Conservation (phyloP, 2,888 invertebrate genomes). For the Drosophila fulvimacula region DNA sequence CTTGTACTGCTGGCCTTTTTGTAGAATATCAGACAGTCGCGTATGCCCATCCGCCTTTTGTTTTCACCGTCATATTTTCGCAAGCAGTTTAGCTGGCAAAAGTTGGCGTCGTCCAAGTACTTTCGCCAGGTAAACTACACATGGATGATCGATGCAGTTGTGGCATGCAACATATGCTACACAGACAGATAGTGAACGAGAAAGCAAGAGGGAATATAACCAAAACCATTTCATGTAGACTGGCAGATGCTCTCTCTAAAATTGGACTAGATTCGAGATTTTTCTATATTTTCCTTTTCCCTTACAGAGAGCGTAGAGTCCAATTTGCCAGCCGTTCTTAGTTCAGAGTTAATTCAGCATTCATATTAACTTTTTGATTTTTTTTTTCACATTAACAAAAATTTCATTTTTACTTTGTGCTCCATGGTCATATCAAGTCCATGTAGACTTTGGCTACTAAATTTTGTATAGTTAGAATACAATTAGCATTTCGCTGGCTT, state of each 20-base stretch:
- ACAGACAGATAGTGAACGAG: too few species aligned
- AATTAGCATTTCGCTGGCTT: conserved; percentile 5
- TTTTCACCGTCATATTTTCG: neutral
- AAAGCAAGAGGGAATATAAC: too few species aligned
- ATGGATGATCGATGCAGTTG: conserved; percentile 26
- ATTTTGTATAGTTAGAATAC: conserved; percentile 1
- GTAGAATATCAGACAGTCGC: neutral
- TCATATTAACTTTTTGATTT: neutral
- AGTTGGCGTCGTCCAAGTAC: conserved; percentile 15
- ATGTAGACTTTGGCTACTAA: neutral
- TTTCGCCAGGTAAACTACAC: conserved; percentile 13
- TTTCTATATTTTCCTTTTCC: neutral
- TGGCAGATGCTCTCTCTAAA: neutral
- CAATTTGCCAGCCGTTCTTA: neutral
- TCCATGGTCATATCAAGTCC: conserved; percentile 5
- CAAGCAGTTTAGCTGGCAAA: conserved; percentile 21
- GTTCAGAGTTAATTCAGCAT: neutral
- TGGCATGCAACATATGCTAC: conserved; percentile 16
- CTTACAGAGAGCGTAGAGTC: too few species aligned
- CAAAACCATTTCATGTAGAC: neutral
- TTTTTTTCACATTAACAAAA: neutral
- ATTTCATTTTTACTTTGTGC: neutral
- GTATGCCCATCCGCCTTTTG: neutral
- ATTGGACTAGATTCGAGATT: neutral
- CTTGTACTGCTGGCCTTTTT: neutral